Evolutionary conservation across 2,797 vertebrate species (phyloP).

Genomic region (Sphaeramia orbicularis): DNA sequence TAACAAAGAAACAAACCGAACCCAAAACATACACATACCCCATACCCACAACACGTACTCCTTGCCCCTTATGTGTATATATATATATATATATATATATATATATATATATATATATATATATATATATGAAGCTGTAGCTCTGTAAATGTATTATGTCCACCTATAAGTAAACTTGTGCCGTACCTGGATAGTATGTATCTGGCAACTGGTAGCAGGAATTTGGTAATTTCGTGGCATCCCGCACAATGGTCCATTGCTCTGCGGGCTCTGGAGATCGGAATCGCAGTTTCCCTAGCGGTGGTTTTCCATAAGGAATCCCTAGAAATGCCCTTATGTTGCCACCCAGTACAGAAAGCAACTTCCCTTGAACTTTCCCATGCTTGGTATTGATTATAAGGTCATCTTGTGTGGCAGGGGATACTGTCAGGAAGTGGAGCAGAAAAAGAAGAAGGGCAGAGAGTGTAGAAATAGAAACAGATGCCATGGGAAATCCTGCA

Average conservation of each 20-base stretch:
- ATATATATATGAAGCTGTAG: too few relatives aligned
- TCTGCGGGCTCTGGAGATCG: slow-evolving; percentile 83
- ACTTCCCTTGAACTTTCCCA: slow-evolving; percentile 87
- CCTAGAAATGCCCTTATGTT: slow-evolving; percentile 88
- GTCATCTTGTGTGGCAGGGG: slow-evolving; percentile 71
- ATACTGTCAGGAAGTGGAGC: slow-evolving; percentile 40
- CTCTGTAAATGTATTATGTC: not conserved
- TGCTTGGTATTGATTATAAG: slow-evolving; percentile 78
- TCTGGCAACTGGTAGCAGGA: slow-evolving; percentile 88
- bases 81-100: too few relatives aligned
- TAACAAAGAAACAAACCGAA: too few relatives aligned
- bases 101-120: too few relatives aligned
- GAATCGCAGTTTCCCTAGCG: slow-evolving; percentile 86
- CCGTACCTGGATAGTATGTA: slow-evolving; percentile 61
- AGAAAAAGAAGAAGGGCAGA: slow-evolving; percentile 44
- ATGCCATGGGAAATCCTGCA: slow-evolving; percentile 58
- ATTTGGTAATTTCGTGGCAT: slow-evolving; percentile 85
- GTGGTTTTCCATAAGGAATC: slow-evolving; percentile 91
- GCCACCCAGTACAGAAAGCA: slow-evolving; percentile 82
- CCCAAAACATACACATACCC: too few relatives aligned
- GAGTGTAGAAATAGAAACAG: not conserved
- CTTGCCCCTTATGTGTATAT: too few relatives aligned
- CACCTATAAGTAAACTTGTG: too few relatives aligned
- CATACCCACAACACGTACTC: too few relatives aligned
- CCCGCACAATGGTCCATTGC: slow-evolving; percentile 83